phyloP scores from a whole-genome alignment of 2,888 invertebrate genomes.

The Oligia fasciuncula region DNA sequence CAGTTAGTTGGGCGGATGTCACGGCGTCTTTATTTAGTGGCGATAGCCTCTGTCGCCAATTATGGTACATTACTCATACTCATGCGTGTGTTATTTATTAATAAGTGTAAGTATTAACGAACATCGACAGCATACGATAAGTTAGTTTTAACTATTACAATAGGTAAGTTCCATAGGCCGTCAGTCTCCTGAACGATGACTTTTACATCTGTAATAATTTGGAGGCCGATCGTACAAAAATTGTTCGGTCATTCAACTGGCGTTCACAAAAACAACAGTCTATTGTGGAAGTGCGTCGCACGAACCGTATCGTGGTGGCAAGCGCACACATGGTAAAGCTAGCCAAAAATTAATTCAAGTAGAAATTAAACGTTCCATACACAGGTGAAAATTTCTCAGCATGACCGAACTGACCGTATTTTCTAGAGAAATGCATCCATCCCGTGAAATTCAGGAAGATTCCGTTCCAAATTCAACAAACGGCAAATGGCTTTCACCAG shows the following conservation, averaged over 20 bases:
- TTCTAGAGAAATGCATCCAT: neutral
- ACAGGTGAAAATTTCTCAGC: neutral
- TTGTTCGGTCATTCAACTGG: slow-evolving; percentile 80
- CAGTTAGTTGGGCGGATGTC: slow-evolving; percentile 87
- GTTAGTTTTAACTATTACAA: slow-evolving; percentile 9
- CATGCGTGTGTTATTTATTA: slow-evolving; percentile 85
- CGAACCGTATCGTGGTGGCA: slow-evolving; percentile 69
- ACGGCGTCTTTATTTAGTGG: slow-evolving; percentile 84
- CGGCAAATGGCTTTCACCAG: slow-evolving; percentile 48
- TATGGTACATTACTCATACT: slow-evolving; percentile 86
- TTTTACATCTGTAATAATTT: slow-evolving; percentile 67
- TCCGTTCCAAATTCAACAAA: slow-evolving; percentile 40
- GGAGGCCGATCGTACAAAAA: slow-evolving; percentile 80
- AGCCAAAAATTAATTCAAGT: slow-evolving; percentile 24
- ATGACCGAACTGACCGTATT: neutral
- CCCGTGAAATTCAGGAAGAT: slow-evolving; percentile 12
- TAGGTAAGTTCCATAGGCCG: slow-evolving; percentile 32
- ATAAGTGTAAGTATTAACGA: slow-evolving; percentile 71
- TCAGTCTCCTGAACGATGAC: slow-evolving; percentile 50
- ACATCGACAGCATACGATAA: slow-evolving; percentile 47
- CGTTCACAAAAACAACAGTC: slow-evolving; percentile 81
- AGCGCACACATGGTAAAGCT: slow-evolving; percentile 60
- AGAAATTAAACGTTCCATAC: slow-evolving; percentile 1
- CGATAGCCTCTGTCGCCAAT: slow-evolving; percentile 87
- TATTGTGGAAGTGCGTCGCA: slow-evolving; percentile 82